Percentiles rank a stretch among this genome's conserved stretches.
Evolutionary conservation across 2,888 invertebrate genomes (phyloP).

Genomic region (Carterocephalus palaemon): DNA sequence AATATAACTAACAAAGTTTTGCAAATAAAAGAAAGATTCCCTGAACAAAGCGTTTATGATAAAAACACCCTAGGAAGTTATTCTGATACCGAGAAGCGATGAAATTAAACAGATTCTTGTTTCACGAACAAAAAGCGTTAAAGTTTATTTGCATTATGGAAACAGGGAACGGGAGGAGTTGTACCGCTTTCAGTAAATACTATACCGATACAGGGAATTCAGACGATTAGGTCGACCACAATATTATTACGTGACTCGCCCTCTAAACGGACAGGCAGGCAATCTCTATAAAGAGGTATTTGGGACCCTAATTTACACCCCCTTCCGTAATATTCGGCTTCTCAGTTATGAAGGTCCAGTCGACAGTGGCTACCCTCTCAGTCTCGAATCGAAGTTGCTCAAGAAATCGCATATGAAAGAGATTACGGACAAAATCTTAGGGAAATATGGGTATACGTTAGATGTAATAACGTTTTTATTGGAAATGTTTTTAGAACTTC

Average conservation of each 20-base stretch:
- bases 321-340: slow-evolving; percentile 65
- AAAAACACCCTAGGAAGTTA: slow-evolving; percentile 12
- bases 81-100: slow-evolving; percentile 10
- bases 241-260: slow-evolving; percentile 71
- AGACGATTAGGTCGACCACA: slow-evolving; percentile 60
- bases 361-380: slow-evolving; percentile 41
- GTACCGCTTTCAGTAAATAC: slow-evolving; percentile 49
- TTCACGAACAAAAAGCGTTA: slow-evolving; percentile 26
- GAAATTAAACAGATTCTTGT: slow-evolving; percentile 26
- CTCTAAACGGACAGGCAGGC: slow-evolving; percentile 58
- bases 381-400: slow-evolving; percentile 25
- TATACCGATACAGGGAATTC: slow-evolving; percentile 39
- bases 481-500: slow-evolving; percentile 10
- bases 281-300: slow-evolving; percentile 73
- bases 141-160: slow-evolving; percentile 36
- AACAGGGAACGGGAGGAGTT: slow-evolving; percentile 32
- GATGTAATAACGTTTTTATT: slow-evolving; percentile 21
- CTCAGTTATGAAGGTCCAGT: slow-evolving; percentile 61
- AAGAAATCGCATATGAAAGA: slow-evolving; percentile 22
- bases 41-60: slow-evolving; percentile 10
- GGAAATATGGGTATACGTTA: slow-evolving; percentile 16
- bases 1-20: slow-evolving; percentile 2
- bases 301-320: slow-evolving; percentile 74
- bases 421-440: slow-evolving; percentile 28
- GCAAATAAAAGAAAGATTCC: slow-evolving; percentile 2